Evolutionary conservation across 1,140 invertebrate species (phyloP).

Genomic region (Panulirus ornatus): DNA sequence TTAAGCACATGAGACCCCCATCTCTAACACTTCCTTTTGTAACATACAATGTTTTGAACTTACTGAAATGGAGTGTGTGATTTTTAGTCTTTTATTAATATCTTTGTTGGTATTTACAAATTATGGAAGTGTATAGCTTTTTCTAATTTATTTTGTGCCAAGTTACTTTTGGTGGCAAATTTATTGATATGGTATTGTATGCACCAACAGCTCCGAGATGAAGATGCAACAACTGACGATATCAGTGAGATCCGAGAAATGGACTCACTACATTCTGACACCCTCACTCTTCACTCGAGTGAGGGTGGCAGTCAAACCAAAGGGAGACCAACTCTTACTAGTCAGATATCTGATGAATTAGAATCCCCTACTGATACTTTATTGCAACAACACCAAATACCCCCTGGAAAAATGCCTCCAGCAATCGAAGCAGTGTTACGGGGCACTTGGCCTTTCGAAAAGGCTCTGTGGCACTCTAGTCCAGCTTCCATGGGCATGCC

Average conservation of each 20-base stretch:
- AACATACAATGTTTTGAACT: no score
- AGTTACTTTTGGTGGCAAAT: no score
- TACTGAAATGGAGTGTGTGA: no score
- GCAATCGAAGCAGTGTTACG: conserved; percentile 74
- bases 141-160: no score
- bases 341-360: conserved; percentile 40
- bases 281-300: conserved; percentile 25
- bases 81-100: no score
- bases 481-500: conserved; percentile 74
- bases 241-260: conserved; percentile 61
- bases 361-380: conserved; percentile 42
- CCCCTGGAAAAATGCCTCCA: conserved; percentile 63
- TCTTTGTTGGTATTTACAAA: no score
- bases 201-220: conserved; percentile 38
- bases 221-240: conserved; percentile 56
- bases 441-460: conserved; percentile 75
- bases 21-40: no score
- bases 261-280: conserved; percentile 53
- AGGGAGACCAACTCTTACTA: conserved; percentile 43
- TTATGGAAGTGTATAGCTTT: no score
- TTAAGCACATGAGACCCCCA: no score
- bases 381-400: conserved; percentile 23
- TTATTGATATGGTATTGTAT: no score
- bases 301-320: conserved; percentile 12
- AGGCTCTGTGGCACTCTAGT: conserved; percentile 75